These are phyloP conservation scores for Sacculina carcini DNA, from an alignment of 2,888 invertebrate species.

Conservation along the genomic window DNA sequence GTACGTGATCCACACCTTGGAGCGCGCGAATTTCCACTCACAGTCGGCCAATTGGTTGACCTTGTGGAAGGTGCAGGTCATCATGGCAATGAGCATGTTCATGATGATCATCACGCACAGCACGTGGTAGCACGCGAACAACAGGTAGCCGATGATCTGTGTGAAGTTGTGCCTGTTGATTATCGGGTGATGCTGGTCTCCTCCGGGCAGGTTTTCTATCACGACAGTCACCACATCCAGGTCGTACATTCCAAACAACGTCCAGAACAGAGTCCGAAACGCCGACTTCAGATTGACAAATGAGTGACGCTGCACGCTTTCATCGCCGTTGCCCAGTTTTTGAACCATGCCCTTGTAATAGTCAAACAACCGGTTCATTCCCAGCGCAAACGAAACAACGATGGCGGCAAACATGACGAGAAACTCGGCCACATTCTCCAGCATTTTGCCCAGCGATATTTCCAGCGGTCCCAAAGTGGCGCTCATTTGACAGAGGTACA, in stretches of 20 bases:
- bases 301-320: slow-evolving; percentile 28
- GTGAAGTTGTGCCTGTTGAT: slow-evolving; percentile 33
- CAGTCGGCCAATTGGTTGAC: slow-evolving; percentile 38
- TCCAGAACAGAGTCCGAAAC: slow-evolving; percentile 39
- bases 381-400: slow-evolving; percentile 31
- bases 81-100: slow-evolving; percentile 46
- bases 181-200: slow-evolving; percentile 15
- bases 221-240: slow-evolving; percentile 36
- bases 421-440: slow-evolving; percentile 35
- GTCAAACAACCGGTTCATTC: slow-evolving; percentile 33
- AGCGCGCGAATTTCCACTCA: slow-evolving; percentile 49
- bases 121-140: slow-evolving; percentile 32
- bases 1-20: slow-evolving; percentile 33
- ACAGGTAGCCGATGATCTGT: slow-evolving; percentile 37
- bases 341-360: slow-evolving; percentile 37
- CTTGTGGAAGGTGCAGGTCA: slow-evolving; percentile 45
- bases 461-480: slow-evolving; percentile 34
- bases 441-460: slow-evolving; percentile 34
- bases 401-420: slow-evolving; percentile 32
- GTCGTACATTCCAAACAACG: slow-evolving; percentile 37
- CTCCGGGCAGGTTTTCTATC: slow-evolving; percentile 30
- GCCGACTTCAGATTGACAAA: slow-evolving; percentile 32
- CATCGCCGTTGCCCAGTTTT: slow-evolving; percentile 29
- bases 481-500: slow-evolving; percentile 34
- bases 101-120: slow-evolving; percentile 41